These are phyloP conservation scores for Cyprinodon variegatus DNA, from an alignment of 2,113 vertebrate genomes.

Conservation along the genomic window DNA sequence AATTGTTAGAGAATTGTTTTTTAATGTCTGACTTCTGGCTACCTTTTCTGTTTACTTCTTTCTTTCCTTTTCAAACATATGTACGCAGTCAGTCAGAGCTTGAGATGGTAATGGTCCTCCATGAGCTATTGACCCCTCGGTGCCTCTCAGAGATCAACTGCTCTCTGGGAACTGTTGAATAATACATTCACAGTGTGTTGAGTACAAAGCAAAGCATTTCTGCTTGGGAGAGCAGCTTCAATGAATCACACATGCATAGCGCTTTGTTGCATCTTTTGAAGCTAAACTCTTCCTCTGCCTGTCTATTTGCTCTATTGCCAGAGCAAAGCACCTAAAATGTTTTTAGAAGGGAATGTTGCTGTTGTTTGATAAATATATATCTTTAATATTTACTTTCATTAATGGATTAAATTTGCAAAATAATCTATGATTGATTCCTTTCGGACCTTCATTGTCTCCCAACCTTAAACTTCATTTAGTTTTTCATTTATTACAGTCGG, in stretches of 20 bases:
- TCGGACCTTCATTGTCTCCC: too few relatives aligned
- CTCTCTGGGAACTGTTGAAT: conserved; percentile 51
- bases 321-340: too few relatives aligned
- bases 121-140: conserved; percentile 56
- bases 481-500: too few relatives aligned
- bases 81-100: conserved; percentile 13
- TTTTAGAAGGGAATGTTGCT: too few relatives aligned
- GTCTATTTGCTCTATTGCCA: not conserved
- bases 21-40: conserved; percentile 9
- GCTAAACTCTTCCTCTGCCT: not conserved
- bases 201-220: conserved; percentile 40
- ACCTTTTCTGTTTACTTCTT: not conserved
- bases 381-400: too few relatives aligned
- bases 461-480: too few relatives aligned
- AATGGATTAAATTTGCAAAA: too few relatives aligned
- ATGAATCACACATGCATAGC: conserved; percentile 19
- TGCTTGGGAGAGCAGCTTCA: conserved; percentile 14
- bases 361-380: too few relatives aligned
- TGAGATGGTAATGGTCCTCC: conserved; percentile 38
- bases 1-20: conserved; percentile 5
- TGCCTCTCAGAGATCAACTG: conserved; percentile 40
- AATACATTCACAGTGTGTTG: conserved; percentile 42
- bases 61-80: not conserved
- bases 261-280: not conserved
- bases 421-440: too few relatives aligned